phyloP scores from a whole-genome alignment of 2,797 vertebrate species.

The Pagetopsis macropterus region DNA sequence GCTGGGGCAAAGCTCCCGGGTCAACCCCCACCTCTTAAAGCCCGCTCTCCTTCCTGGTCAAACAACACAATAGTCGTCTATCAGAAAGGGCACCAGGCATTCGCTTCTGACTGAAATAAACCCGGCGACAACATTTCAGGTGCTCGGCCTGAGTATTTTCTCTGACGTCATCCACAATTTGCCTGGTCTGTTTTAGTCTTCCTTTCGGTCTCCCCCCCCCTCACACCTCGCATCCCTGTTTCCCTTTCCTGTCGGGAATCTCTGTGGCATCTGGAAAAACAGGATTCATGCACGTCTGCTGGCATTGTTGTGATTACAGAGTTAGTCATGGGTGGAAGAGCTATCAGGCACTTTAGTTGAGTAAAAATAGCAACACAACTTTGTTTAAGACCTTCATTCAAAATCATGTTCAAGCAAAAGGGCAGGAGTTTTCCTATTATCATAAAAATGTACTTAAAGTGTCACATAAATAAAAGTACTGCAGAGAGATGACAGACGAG shows the following conservation, averaged over 20 bases:
- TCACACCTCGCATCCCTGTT: constrained; percentile 69
- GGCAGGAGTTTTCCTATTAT: not conserved
- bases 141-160: constrained; percentile 51
- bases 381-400: not conserved
- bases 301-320: constrained; percentile 50
- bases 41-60: constrained; percentile 69
- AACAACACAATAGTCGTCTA: constrained; percentile 74
- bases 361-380: constrained; percentile 15
- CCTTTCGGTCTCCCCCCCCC: not conserved
- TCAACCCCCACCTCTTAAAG: constrained; percentile 50
- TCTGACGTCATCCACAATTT: constrained; percentile 50
- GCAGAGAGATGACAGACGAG: not conserved
- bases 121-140: constrained; percentile 58
- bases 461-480: not conserved
- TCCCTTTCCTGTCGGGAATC: constrained; percentile 81
- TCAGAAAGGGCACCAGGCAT: constrained; percentile 67
- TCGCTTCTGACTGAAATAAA: constrained; percentile 62
- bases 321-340: not conserved
- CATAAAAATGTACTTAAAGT: not conserved
- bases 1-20: constrained; percentile 65
- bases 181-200: constrained; percentile 48
- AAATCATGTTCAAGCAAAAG: not conserved
- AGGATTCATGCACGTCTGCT: constrained; percentile 57
- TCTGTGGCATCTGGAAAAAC: constrained; percentile 78
- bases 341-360: constrained; percentile 12